Evolutionary conservation across 2,113 vertebrate genomes (phyloP).

Genomic region (Chlorodrepanis virens): DNA sequence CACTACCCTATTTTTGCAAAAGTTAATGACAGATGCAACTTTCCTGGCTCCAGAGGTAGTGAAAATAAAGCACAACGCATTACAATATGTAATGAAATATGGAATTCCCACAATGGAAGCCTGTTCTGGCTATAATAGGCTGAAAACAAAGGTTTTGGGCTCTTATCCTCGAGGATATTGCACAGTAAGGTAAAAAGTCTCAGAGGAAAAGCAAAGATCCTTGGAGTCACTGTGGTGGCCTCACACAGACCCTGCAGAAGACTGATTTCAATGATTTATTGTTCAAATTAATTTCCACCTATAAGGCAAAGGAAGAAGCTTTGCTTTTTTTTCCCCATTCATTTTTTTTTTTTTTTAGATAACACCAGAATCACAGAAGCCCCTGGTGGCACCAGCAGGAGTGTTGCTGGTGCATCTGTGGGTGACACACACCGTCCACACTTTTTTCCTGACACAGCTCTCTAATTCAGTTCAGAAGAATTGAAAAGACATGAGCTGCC

Average conservation of each 20-base stretch:
- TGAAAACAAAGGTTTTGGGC: background rate
- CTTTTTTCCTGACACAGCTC: background rate
- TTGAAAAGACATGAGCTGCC: background rate
- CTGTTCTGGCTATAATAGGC: background rate
- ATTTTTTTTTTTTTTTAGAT: background rate
- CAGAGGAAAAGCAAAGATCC: background rate
- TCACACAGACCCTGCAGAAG: background rate
- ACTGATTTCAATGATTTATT: background rate
- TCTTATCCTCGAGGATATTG: background rate
- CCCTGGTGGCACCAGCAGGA: background rate
- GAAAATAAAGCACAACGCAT: slow-evolving; percentile 16
- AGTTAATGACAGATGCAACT: slow-evolving; percentile 34
- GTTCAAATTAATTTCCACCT: background rate
- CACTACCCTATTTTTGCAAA: background rate
- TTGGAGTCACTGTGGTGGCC: background rate
- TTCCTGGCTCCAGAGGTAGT: slow-evolving; percentile 15
- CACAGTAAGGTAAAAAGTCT: background rate
- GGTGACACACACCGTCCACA: background rate
- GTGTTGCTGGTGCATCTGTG: background rate
- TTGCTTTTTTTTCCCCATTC: background rate
- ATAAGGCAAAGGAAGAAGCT: background rate
- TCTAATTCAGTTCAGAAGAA: background rate
- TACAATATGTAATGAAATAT: background rate
- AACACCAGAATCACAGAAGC: background rate
- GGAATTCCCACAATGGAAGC: background rate